Evolutionary conservation across 2,888 invertebrate species (phyloP).

Genomic region (Dasypolia templi): DNA sequence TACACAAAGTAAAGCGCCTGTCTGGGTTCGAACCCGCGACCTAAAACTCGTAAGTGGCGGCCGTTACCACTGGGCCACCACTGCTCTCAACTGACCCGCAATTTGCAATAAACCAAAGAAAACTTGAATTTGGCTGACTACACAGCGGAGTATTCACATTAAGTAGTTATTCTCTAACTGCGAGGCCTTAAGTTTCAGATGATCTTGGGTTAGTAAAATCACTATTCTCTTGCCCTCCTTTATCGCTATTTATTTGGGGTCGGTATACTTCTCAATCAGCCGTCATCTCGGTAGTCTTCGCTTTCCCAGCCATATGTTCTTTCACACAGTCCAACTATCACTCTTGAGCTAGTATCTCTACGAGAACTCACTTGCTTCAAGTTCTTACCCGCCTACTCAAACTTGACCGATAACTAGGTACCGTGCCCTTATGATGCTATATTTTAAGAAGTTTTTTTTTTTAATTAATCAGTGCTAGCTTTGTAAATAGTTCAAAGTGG

Average conservation of each 20-base stretch:
- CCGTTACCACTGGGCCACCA: too few species aligned
- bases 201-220: neutral
- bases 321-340: neutral
- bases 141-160: too few species aligned
- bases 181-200: neutral
- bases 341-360: neutral
- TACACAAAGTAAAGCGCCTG: too few species aligned
- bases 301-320: neutral
- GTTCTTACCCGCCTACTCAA: neutral
- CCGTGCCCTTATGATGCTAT: neutral
- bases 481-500: conserved; percentile 10
- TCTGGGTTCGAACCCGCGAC: too few species aligned
- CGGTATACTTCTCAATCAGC: neutral
- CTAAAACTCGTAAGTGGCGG: too few species aligned
- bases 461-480: neutral
- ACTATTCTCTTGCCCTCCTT: too few species aligned
- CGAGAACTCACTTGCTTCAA: neutral
- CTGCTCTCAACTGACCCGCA: too few species aligned
- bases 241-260: neutral
- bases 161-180: too few species aligned
- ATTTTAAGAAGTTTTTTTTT: neutral
- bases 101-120: too few species aligned
- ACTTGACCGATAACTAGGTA: conserved; percentile 11
- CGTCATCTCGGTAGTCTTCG: neutral
- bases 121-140: too few species aligned